Evolutionary conservation across 2,113 vertebrate species (phyloP).

Genomic region (Dicerorhinus sumatrensis): DNA sequence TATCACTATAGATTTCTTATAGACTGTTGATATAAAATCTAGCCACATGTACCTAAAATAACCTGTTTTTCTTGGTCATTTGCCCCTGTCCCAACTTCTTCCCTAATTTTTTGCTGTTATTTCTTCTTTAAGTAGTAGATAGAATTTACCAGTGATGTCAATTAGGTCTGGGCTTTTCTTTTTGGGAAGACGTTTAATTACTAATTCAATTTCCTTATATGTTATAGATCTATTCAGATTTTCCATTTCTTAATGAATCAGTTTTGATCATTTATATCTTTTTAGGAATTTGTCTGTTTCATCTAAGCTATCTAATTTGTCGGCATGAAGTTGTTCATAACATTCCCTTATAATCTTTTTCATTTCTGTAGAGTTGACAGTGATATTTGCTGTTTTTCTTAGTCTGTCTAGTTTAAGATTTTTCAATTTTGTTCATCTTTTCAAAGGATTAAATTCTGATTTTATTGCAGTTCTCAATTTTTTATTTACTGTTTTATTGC

Average conservation of each 20-base stretch:
- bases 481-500: background rate
- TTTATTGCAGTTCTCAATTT: background rate
- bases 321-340: background rate
- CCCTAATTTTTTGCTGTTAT: constrained; percentile 21
- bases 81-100: background rate
- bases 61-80: background rate
- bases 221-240: background rate
- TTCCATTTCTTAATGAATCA: background rate
- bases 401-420: background rate
- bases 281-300: background rate
- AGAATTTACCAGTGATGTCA: background rate
- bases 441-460: constrained; percentile 1
- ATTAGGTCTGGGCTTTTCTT: background rate
- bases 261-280: constrained; percentile 29
- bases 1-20: background rate
- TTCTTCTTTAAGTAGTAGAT: constrained; percentile 12
- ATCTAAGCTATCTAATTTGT: background rate
- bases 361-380: background rate
- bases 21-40: background rate
- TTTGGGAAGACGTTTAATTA: background rate
- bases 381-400: background rate
- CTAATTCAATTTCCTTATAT: background rate
- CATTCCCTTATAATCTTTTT: background rate
- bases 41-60: background rate
- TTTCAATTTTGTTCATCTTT: constrained; percentile 13